These are phyloP conservation scores for Petrophora chlorosata DNA, from an alignment of 2,888 invertebrate genomes.

Conservation along the genomic window DNA sequence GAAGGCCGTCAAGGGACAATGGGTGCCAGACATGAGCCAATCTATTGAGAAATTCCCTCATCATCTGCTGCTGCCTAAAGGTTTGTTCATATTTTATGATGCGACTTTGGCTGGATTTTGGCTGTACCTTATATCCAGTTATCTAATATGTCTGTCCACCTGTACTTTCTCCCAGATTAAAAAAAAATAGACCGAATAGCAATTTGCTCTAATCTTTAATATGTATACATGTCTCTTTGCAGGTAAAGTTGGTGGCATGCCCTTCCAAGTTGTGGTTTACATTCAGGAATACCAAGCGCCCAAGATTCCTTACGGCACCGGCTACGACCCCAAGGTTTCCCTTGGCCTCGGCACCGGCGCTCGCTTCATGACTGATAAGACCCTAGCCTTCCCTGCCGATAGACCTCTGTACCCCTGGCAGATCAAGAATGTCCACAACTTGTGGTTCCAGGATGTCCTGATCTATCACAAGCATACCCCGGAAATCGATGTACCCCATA, in stretches of 20 bases:
- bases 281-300: slow-evolving; percentile 80
- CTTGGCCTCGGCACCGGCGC: slow-evolving; percentile 76
- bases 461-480: slow-evolving; percentile 80
- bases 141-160: no score
- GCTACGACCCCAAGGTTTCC: slow-evolving; percentile 76
- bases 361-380: slow-evolving; percentile 71
- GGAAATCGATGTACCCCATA: slow-evolving; percentile 56
- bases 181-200: no score
- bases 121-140: no score
- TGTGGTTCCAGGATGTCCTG: slow-evolving; percentile 75
- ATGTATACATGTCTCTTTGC: slow-evolving; percentile 7
- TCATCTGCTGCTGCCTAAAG: slow-evolving; percentile 86
- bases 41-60: slow-evolving; percentile 84
- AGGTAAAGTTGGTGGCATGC: slow-evolving; percentile 81
- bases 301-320: slow-evolving; percentile 59
- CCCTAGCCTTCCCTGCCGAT: slow-evolving; percentile 83
- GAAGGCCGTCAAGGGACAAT: slow-evolving; percentile 72
- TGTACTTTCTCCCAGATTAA: no score
- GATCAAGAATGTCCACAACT: slow-evolving; percentile 66
- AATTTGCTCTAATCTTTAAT: not conserved
- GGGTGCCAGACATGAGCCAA: slow-evolving; percentile 72
- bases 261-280: slow-evolving; percentile 85
- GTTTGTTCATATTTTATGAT: slow-evolving; percentile 42
- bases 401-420: slow-evolving; percentile 73
- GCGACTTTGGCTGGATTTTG: not conserved